Evolutionary conservation across 2,797 vertebrate genomes (phyloP).

Genomic region (Kryptopterus vitreolus): DNA sequence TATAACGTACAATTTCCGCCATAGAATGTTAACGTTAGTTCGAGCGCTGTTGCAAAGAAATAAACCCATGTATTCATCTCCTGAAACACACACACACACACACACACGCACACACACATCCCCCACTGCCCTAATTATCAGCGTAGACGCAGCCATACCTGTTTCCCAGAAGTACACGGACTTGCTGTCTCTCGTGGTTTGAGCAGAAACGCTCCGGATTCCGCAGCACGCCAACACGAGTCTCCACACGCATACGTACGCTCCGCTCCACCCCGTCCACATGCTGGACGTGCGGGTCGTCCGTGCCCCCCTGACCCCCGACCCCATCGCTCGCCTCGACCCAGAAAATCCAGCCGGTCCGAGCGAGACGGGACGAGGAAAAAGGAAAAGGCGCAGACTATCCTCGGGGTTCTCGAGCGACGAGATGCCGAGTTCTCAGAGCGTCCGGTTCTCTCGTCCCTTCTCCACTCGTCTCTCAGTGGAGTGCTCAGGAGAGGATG

Average conservation of each 20-base stretch:
- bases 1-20: not conserved
- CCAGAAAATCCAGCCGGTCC: constrained; percentile 74
- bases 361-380: constrained; percentile 51
- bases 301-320: constrained; percentile 66
- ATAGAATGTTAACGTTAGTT: not conserved
- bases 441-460: constrained; percentile 42
- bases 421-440: constrained; percentile 42
- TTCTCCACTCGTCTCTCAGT: constrained; percentile 26
- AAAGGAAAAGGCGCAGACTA: constrained; percentile 31
- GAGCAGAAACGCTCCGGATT: constrained; percentile 70
- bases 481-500: constrained; percentile 67
- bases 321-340: constrained; percentile 77
- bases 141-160: constrained; percentile 74
- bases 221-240: constrained; percentile 74
- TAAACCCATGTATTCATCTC: not conserved
- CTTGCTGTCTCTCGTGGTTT: constrained; percentile 80
- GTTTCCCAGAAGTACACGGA: constrained; percentile 94
- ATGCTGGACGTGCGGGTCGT: constrained; percentile 58
- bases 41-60: not conserved
- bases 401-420: constrained; percentile 53
- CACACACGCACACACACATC: not conserved
- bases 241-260: constrained; percentile 66
- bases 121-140: constrained; percentile 32
- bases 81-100: not conserved
- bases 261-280: constrained; percentile 55